Conservation (phyloP, 2,113 vertebrate species). For the Eptesicus fuscus region DNA sequence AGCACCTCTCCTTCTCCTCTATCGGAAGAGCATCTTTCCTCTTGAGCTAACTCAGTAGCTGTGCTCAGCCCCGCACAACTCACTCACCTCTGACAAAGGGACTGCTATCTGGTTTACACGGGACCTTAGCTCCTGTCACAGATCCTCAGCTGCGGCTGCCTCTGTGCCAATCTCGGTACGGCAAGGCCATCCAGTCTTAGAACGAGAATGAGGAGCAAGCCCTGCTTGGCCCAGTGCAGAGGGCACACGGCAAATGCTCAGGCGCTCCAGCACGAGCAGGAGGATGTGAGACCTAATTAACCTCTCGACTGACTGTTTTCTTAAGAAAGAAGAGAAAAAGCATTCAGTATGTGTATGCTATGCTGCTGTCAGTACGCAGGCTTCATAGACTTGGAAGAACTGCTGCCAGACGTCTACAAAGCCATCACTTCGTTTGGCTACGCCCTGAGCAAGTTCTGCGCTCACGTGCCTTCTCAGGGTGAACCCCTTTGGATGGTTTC, state of each 20-base stretch:
- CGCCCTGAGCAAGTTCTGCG: neutral
- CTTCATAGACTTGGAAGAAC: neutral
- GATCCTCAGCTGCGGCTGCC: neutral
- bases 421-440: neutral
- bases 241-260: neutral
- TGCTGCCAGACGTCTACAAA: neutral
- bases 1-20: neutral
- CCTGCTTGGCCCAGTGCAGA: neutral
- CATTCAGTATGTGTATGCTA: accelerated
- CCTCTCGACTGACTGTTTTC: neutral
- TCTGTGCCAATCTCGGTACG: neutral
- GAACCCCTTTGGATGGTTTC: neutral
- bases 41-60: neutral
- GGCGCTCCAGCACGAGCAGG: neutral
- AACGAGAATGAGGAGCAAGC: neutral
- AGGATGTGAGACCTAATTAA: neutral
- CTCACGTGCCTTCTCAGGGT: neutral
- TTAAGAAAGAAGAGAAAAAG: neutral
- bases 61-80: too few relatives aligned
- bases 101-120: accelerated
- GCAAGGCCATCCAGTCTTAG: neutral
- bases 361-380: neutral
- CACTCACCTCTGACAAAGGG: neutral
- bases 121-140: neutral
- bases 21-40: neutral